Conservation (phyloP, 2,888 invertebrate species). For the Lottia scabra region DNA sequence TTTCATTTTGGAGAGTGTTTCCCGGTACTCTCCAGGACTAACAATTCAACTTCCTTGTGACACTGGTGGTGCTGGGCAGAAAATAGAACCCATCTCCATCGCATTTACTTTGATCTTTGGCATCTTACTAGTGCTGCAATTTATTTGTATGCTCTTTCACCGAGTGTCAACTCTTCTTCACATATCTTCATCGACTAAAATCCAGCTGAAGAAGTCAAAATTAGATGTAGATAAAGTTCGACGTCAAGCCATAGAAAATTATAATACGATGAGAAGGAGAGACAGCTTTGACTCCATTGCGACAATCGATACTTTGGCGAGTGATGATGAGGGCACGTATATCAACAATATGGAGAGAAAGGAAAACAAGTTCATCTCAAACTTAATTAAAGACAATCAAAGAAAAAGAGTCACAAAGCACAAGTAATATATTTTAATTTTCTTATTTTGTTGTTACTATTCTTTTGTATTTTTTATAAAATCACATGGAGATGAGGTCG, state of each 20-base stretch:
- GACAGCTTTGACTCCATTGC: neutral
- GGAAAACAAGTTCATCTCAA: no score
- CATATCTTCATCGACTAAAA: constrained; percentile 87
- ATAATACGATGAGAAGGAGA: neutral
- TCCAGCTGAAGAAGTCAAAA: constrained; percentile 10
- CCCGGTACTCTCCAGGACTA: constrained; percentile 17
- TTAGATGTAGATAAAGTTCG: neutral
- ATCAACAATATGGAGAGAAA: no score
- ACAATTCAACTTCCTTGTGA: constrained; percentile 23
- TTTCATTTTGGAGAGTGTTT: constrained; percentile 94
- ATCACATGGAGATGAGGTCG: no score
- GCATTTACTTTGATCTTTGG: constrained; percentile 23
- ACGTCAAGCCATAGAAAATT: neutral
- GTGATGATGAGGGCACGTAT: neutral
- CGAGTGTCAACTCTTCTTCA: constrained; percentile 96
- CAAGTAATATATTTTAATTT: no score
- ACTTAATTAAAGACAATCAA: no score
- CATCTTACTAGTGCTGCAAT: constrained; percentile 16
- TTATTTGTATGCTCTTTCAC: constrained; percentile 95
- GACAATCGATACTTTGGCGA: neutral
- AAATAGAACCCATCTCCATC: constrained; percentile 25
- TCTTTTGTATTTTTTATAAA: no score
- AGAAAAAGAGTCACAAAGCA: no score
- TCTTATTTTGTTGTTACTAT: no score
- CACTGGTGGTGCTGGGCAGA: constrained; percentile 5